Percentiles rank a stretch among this genome's conserved stretches.
Evolutionary conservation across 2,888 invertebrate genomes (phyloP).

Genomic region (Tigriopus californicus): DNA sequence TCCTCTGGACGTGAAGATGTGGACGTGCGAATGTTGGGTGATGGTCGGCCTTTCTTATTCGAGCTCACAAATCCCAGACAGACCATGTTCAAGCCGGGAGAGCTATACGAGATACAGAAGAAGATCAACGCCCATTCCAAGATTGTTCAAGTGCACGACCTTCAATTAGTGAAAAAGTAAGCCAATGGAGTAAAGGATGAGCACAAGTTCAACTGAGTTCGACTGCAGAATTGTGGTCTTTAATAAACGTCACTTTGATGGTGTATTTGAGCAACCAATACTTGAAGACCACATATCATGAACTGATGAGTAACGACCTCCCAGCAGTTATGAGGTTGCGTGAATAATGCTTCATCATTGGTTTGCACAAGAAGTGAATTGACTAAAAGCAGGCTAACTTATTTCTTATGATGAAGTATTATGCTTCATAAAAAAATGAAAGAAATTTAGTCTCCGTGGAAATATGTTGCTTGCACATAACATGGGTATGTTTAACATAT

Average conservation of each 20-base stretch:
- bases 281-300: no score
- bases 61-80: conserved; percentile 52
- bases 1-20: conserved; percentile 92
- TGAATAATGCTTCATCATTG: no score
- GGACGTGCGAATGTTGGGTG: conserved; percentile 79
- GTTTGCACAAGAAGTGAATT: no score
- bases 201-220: background rate
- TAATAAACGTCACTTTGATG: no score
- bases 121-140: conserved; percentile 37
- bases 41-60: conserved; percentile 78
- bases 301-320: no score
- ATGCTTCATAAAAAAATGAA: no score
- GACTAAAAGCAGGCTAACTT: no score
- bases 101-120: conserved; percentile 38
- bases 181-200: conserved; percentile 18
- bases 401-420: no score
- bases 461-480: background rate
- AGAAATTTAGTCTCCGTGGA: conserved; percentile 4
- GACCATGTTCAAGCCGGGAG: conserved; percentile 32
- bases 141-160: conserved; percentile 38
- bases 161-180: conserved; percentile 44
- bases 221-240: no score
- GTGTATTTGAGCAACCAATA: no score
- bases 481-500: no score
- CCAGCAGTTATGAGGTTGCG: no score